phyloP scores from a whole-genome alignment of 2,797 vertebrate genomes.

The Chaetodon trifasciatus region DNA sequence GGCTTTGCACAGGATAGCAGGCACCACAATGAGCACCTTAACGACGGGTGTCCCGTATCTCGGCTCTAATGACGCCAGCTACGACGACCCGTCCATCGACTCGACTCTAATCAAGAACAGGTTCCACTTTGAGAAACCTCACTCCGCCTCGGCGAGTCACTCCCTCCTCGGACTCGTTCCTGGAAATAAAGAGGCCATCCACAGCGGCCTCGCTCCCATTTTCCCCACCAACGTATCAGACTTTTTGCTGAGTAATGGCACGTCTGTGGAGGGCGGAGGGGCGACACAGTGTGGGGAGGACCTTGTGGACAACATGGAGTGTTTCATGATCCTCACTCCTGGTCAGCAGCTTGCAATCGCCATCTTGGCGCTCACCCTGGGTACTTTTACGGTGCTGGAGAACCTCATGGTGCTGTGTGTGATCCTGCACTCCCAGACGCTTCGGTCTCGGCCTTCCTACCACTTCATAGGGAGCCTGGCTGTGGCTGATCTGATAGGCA shows the following conservation, averaged over 20 bases:
- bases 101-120: slow-evolving; percentile 71
- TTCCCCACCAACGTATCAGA: slow-evolving; percentile 93
- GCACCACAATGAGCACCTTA: slow-evolving; percentile 93
- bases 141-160: slow-evolving; percentile 89
- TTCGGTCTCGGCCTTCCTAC: slow-evolving; percentile 96
- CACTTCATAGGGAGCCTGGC: slow-evolving; percentile 99
- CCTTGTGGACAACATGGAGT: slow-evolving; percentile 97
- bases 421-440: slow-evolving; percentile 94
- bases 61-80: slow-evolving; percentile 94
- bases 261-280: slow-evolving; percentile 83
- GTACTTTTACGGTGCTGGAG: slow-evolving; percentile 97
- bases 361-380: slow-evolving; percentile 93
- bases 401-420: slow-evolving; percentile 96
- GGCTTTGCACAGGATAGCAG: slow-evolving; percentile 92
- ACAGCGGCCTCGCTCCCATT: slow-evolving; percentile 83
- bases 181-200: slow-evolving; percentile 87
- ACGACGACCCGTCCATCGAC: slow-evolving; percentile 75
- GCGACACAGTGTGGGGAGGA: slow-evolving; percentile 93
- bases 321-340: slow-evolving; percentile 98
- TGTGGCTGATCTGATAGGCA: slow-evolving; percentile 96
- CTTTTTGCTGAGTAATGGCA: slow-evolving; percentile 88
- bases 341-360: slow-evolving; percentile 95
- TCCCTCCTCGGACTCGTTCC: slow-evolving; percentile 90
- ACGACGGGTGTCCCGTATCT: slow-evolving; percentile 93
- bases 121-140: slow-evolving; percentile 89